phyloP scores from a whole-genome alignment of 2,797 vertebrate species.

The Oreochromis grahami region DNA sequence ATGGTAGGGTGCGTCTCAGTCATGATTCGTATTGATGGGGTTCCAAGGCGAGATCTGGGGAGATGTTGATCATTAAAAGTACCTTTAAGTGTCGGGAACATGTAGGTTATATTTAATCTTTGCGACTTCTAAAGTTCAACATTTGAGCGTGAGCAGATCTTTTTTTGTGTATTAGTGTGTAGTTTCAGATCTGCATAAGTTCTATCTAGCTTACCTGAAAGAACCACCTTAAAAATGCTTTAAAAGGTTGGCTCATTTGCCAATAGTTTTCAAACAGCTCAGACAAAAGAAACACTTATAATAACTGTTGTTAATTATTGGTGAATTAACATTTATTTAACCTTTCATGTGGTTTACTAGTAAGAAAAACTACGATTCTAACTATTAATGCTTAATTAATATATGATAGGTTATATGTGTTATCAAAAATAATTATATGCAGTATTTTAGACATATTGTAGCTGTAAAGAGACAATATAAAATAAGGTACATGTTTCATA shows the following conservation, averaged over 20 bases:
- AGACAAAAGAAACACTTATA: background rate
- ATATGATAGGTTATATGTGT: background rate
- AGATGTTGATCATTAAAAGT: background rate
- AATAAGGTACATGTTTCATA: background rate
- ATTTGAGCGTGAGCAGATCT: background rate
- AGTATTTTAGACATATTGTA: background rate
- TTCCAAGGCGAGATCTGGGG: background rate
- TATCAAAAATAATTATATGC: background rate
- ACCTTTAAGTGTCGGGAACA: accelerated
- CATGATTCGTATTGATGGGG: background rate
- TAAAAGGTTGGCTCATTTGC: background rate
- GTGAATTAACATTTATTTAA: background rate
- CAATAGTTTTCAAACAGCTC: background rate
- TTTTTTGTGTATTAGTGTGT: background rate
- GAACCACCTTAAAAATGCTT: background rate
- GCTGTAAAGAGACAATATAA: background rate
- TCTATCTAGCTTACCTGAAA: background rate
- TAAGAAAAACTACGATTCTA: background rate
- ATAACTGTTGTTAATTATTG: background rate
- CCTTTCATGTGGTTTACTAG: background rate
- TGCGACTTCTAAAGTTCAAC: background rate
- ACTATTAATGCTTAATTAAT: background rate
- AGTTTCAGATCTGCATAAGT: background rate
- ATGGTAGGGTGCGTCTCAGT: too few species aligned
- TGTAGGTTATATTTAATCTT: background rate